phyloP scores from a whole-genome alignment of 2,113 vertebrate genomes.

The Mesembrinibis cayennensis region DNA sequence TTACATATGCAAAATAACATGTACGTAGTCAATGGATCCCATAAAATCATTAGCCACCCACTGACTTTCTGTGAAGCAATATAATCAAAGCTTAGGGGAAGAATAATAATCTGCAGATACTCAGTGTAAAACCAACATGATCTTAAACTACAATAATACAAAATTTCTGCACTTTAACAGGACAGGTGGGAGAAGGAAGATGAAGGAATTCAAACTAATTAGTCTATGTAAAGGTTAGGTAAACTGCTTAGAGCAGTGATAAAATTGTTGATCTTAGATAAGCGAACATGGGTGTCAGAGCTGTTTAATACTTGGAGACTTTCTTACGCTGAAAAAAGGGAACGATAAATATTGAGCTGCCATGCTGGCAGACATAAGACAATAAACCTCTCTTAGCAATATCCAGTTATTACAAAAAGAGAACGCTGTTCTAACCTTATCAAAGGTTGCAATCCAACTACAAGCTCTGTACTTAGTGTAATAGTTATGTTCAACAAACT shows the following conservation, averaged over 20 bases:
- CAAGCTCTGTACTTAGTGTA: background rate
- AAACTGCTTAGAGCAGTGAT: background rate
- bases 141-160: background rate
- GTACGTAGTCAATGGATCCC: background rate
- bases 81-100: background rate
- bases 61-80: background rate
- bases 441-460: background rate
- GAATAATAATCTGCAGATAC: background rate
- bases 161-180: background rate
- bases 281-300: background rate
- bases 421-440: background rate
- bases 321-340: background rate
- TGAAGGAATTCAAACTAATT: background rate
- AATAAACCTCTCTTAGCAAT: background rate
- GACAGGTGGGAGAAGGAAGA: background rate
- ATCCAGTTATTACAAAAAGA: background rate
- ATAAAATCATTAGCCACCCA: background rate
- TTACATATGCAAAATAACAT: background rate
- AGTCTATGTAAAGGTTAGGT: background rate
- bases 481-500: background rate
- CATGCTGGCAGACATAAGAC: background rate
- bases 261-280: background rate
- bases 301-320: background rate
- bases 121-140: background rate
- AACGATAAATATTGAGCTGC: background rate